Evolutionary conservation across 2,888 invertebrate genomes (phyloP), one percentile per base, ranked within the genome.

Genomic region (Geotrupes spiniger): DNA sequence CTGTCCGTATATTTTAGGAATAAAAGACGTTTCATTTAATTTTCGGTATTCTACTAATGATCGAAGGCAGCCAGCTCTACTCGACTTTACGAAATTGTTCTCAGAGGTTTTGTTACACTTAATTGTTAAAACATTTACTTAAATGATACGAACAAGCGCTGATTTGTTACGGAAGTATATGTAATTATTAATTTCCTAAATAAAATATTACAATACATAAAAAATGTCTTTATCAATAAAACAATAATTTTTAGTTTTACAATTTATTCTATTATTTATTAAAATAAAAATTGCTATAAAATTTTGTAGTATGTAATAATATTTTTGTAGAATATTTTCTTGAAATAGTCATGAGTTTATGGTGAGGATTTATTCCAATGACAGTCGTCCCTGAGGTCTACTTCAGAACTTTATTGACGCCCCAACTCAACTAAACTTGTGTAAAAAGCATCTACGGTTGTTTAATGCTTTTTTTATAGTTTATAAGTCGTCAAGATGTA

Each of bases 331-430:
- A 51, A 52, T 49, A 47, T 52, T 54, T 51, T 52, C 45, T 41
- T 43, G 63, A 59, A 65, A 62, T 61, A 63, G 63, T 63, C 64
- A 60, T 63, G 63, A 63, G 61, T 65, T 65, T 65, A 64, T 63
- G 63, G 62, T 54, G 56, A 57, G 64, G 65, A 68, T 66, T 66
- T 66, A 64, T 63, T 63, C 58, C 60, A 62, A 63, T 64, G 65
- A 65, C 66, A 66, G 63, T 57, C 64, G 64, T 69, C 69, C 66
- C 68, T 47, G 53, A 64, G 67, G 68, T 66, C 64, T 66, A 68
- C 66, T 68, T 68, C 66, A 65, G 66, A 68, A 66, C 65, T 69
- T 69, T 69, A 69, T 69, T 67, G 69, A 67, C 67, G 63, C 64
- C 65, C 62, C 62, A 62, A 63, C 64, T 64, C 62, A 62, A 21